Percentiles rank a stretch among this genome's conserved stretches.
These are phyloP conservation scores for Cygnus atratus DNA, from an alignment of 2,113 vertebrate species.

Conservation along the genomic window DNA sequence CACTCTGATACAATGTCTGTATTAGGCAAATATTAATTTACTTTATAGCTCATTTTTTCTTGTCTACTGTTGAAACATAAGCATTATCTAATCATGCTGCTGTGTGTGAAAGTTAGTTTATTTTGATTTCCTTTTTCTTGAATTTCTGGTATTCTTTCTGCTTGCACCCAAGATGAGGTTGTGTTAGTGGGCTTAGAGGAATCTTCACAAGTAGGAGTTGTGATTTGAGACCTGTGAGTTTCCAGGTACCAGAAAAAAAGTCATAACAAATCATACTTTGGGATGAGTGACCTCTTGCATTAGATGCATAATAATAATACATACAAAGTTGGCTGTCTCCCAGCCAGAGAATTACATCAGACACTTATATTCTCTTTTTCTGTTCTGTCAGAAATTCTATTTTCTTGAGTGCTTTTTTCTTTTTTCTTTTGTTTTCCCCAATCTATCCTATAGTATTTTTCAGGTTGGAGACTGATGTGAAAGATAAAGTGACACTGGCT, in stretches of 20 bases:
- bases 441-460: neutral
- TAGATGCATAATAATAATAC: constrained; percentile 17
- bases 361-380: constrained; percentile 18
- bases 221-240: neutral
- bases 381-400: constrained; percentile 10
- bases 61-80: neutral
- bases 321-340: constrained; percentile 23
- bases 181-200: neutral
- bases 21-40: neutral
- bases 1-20: neutral
- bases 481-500: neutral
- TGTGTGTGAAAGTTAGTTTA: neutral
- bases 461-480: neutral
- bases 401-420: constrained; percentile 10
- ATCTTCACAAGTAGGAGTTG: neutral
- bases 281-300: neutral
- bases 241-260: neutral
- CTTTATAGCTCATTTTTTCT: neutral
- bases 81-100: neutral
- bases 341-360: constrained; percentile 28
- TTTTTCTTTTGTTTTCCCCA: neutral
- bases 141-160: neutral
- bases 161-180: neutral
- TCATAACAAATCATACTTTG: neutral
- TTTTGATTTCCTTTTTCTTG: neutral